A percentile compares a stretch with the other conserved stretches of the same genome.
Evolutionary conservation across 1,140 invertebrate species (phyloP).

Genomic region (Bombus affinis): DNA sequence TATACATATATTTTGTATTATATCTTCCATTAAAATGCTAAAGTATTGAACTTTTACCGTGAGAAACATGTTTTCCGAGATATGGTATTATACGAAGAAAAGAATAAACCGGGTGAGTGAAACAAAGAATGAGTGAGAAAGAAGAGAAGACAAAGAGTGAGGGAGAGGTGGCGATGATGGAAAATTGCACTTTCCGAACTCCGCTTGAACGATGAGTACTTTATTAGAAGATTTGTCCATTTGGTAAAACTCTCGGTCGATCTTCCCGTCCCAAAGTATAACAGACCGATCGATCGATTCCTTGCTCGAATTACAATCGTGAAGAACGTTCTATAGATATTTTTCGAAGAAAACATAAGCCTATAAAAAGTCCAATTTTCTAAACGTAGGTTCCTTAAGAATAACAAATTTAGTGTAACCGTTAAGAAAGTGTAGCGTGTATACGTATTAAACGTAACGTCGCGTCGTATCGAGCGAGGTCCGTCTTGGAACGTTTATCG

Average conservation of each 20-base stretch:
- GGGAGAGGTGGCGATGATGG: background rate
- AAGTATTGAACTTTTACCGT: background rate
- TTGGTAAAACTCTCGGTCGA: background rate
- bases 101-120: background rate
- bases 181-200: background rate
- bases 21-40: background rate
- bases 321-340: slow-evolving; percentile 46
- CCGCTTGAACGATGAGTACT: background rate
- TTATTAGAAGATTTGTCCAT: background rate
- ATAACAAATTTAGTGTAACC: slow-evolving; percentile 53
- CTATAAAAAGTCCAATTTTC: slow-evolving; percentile 60
- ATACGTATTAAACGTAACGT: slow-evolving; percentile 26
- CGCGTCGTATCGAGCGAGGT: slow-evolving; percentile 37
- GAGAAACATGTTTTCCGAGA: background rate
- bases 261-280: background rate
- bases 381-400: slow-evolving; percentile 60
- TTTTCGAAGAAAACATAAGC: slow-evolving; percentile 44
- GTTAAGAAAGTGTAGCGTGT: slow-evolving; percentile 45
- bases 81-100: background rate
- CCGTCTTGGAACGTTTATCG: background rate
- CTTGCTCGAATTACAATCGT: slow-evolving; percentile 29
- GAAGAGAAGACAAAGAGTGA: background rate
- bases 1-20: background rate
- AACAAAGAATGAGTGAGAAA: background rate
- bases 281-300: slow-evolving; percentile 37